Conservation (phyloP, 2,113 vertebrate genomes). For the Amphilophus citrinellus region DNA sequence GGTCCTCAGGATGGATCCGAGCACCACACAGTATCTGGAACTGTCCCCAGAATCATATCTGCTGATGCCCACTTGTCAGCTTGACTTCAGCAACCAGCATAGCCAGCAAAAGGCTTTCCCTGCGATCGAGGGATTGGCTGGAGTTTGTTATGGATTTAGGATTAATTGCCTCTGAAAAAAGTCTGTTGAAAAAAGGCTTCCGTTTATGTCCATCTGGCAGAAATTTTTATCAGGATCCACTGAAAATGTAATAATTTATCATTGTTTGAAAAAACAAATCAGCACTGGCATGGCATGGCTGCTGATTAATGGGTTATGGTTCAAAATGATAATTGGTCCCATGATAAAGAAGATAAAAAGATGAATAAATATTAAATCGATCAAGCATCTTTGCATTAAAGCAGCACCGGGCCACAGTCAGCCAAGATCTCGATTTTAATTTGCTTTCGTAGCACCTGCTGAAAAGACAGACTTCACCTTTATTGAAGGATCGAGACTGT, state of each 20-base stretch:
- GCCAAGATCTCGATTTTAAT: constrained; percentile 33
- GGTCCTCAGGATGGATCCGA: constrained; percentile 14
- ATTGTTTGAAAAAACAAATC: not conserved
- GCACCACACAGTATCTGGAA: constrained; percentile 21
- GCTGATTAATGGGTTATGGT: constrained; percentile 40
- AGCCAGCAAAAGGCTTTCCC: constrained; percentile 46
- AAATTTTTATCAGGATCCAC: constrained; percentile 36
- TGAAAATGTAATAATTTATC: constrained; percentile 34
- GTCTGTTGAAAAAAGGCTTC: constrained; percentile 13
- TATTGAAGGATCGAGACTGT: not conserved
- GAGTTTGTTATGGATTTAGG: constrained; percentile 32
- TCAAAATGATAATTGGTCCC: constrained; percentile 46
- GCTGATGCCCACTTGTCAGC: constrained; percentile 42
- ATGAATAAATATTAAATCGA: constrained; percentile 42
- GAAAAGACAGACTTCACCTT: constrained; percentile 32
- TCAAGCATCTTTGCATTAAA: constrained; percentile 45
- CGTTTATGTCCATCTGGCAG: constrained; percentile 51
- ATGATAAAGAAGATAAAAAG: constrained; percentile 33
- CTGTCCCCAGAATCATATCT: constrained; percentile 44
- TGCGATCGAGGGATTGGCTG: constrained; percentile 50
- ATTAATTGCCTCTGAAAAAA: constrained; percentile 43
- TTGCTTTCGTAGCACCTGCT: constrained; percentile 33
- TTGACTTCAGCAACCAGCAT: constrained; percentile 29
- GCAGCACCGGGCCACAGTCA: constrained; percentile 24
- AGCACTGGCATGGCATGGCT: constrained; percentile 21